These are phyloP conservation scores for Triplophysa dalaica DNA, from an alignment of 2,113 vertebrate genomes.

Conservation along the genomic window DNA sequence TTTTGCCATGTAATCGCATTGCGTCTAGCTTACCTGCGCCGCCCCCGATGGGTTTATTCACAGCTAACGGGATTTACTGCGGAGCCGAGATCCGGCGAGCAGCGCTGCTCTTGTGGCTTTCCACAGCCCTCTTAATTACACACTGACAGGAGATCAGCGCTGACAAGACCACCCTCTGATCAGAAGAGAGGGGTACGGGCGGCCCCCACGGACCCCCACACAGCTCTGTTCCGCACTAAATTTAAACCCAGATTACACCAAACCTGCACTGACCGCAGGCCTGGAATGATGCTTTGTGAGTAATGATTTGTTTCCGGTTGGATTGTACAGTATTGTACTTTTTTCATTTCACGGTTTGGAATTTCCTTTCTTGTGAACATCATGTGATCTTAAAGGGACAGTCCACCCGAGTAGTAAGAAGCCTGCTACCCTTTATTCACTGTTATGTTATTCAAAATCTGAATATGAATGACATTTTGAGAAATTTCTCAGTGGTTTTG, in stretches of 20 bases:
- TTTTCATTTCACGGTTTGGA: no score
- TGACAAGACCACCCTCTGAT: constrained; percentile 47
- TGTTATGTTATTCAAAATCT: not conserved
- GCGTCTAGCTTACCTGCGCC: constrained; percentile 63
- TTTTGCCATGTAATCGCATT: constrained; percentile 64
- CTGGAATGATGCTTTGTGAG: constrained; percentile 5
- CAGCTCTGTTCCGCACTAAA: not conserved
- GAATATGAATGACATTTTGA: no score
- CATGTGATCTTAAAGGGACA: no score
- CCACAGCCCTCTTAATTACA: constrained; percentile 61
- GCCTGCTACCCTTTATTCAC: not conserved
- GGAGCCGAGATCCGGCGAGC: constrained; percentile 49
- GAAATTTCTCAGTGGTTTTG: no score
- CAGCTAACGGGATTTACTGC: constrained; percentile 65
- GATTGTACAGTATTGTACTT: no score
- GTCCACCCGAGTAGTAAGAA: not conserved
- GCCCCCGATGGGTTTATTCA: constrained; percentile 62
- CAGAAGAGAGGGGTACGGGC: constrained; percentile 28
- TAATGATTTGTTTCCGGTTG: not conserved
- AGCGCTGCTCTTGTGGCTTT: constrained; percentile 43
- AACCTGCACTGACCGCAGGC: not conserved
- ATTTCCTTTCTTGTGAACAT: no score
- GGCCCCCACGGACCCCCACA: not conserved
- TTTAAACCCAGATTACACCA: constrained; percentile 4
- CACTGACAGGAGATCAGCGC: constrained; percentile 57